These are phyloP conservation scores for Bolinopsis microptera DNA, from an alignment of 37 sponge, comb jelly and placozoan genomes.

Conservation along the genomic window DNA sequence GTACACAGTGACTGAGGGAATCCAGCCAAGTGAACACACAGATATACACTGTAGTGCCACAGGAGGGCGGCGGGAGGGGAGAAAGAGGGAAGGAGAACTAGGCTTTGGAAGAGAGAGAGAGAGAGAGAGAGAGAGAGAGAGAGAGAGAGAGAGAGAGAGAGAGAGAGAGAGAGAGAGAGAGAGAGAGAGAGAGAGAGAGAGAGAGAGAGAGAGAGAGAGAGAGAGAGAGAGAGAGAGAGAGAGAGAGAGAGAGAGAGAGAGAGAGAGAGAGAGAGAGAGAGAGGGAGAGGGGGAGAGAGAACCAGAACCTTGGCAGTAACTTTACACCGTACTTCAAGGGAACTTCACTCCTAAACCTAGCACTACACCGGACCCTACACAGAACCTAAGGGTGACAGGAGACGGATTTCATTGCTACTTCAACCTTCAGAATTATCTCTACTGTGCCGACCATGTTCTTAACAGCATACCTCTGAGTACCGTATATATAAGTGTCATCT, in stretches of 20 bases:
- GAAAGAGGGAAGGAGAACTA: neutral
- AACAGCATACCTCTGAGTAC: no score
- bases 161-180: neutral
- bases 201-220: slow-evolving; percentile 7
- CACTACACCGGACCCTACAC: neutral
- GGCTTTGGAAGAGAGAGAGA: neutral
- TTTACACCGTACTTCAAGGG: neutral
- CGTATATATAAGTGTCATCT: no score
- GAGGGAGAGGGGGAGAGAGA: neutral
- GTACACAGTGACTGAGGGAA: neutral
- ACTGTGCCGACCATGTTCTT: neutral
- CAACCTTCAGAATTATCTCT: no score
- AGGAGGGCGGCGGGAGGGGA: neutral
- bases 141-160: no score
- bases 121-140: neutral
- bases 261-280: neutral
- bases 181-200: neutral
- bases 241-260: neutral
- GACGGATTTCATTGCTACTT: neutral
- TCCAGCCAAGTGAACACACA: neutral
- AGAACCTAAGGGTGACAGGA: neutral
- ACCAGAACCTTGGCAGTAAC: neutral
- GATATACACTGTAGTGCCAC: neutral
- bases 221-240: slow-evolving; percentile 7
- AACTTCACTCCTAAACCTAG: neutral